Evolutionary conservation across 2,797 vertebrate genomes (phyloP), one percentile per base, ranked within the genome.

Genomic region (Pygocentrus nattereri): DNA sequence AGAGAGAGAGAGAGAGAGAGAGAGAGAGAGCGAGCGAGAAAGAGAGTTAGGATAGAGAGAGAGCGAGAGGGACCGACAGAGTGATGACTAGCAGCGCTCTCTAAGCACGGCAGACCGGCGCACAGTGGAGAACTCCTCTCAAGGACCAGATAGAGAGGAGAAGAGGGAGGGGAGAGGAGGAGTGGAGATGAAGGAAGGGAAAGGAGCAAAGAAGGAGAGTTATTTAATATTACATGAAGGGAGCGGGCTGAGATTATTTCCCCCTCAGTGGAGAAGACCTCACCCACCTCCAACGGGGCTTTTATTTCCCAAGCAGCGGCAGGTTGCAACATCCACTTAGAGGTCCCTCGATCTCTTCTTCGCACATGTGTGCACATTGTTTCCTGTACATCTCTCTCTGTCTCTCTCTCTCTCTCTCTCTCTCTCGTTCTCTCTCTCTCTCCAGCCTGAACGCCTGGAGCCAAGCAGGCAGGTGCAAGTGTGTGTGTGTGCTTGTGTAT

Each of bases 141-240:
- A 67, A 68, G 34, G 65, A 78, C 75, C 73, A 68, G 70, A 73
- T 62, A 62, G 34, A 52, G 74, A 77, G 59, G 47, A 80, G 25
- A 69, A n/a, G 38, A 62, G 52, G 74, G 71, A 74, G 41, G 75
- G 50, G 25, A 65, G 58, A 74, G 72, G 73, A 44, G 67, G 80
- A 67, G 72, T 56, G 41, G 58, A 47, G 76, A 49, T 64, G n/a
- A 77, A 47, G 52, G 58, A 70, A 78, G 62, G 74, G 73, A 81
- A 70, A 49, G 18, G 58, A 7, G n/a, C 31, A 10, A 70, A 27
- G 56, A 80, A 70, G 71, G 23, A 82, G 88, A 90, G 88, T 84
- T 91, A 89, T 94, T 98, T 96, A 97, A 97, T 98, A 97, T 96
- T 98, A 97, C 95, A 98, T 96, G 92, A 94, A 91, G 92, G 95